phyloP scores from a whole-genome alignment of 2,113 vertebrate genomes.

The Varanus komodoensis region DNA sequence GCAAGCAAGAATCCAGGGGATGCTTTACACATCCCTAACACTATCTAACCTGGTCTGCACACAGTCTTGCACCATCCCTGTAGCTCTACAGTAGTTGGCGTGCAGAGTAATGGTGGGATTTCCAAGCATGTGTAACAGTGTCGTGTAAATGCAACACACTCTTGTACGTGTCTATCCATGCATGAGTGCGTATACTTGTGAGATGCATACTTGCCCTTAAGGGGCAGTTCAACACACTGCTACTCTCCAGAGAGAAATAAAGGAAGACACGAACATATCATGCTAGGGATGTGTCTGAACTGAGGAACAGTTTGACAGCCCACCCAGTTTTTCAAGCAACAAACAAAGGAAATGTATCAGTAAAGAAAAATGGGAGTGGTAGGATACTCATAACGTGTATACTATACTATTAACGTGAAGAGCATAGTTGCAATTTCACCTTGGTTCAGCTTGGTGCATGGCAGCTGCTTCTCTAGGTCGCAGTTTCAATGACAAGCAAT shows the following conservation, averaged over 20 bases:
- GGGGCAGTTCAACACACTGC: background rate
- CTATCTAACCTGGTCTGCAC: background rate
- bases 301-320: background rate
- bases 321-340: background rate
- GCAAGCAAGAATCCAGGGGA: too few species aligned
- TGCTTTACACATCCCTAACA: too few species aligned
- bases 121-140: background rate
- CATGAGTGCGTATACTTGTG: background rate
- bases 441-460: too few species aligned
- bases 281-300: background rate
- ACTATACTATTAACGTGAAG: background rate
- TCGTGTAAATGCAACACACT: background rate
- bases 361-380: background rate
- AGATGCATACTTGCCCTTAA: background rate
- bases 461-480: conserved; percentile 20
- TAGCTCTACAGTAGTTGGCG: background rate
- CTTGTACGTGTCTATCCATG: too few species aligned
- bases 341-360: background rate
- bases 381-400: background rate
- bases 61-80: too few species aligned
- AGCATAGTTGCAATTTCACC: background rate
- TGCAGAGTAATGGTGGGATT: background rate
- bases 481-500: background rate
- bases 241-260: background rate
- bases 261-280: background rate